These are phyloP conservation scores for Acanthurus lineatus DNA, from an alignment of 2,797 vertebrate genomes.

Conservation along the genomic window DNA sequence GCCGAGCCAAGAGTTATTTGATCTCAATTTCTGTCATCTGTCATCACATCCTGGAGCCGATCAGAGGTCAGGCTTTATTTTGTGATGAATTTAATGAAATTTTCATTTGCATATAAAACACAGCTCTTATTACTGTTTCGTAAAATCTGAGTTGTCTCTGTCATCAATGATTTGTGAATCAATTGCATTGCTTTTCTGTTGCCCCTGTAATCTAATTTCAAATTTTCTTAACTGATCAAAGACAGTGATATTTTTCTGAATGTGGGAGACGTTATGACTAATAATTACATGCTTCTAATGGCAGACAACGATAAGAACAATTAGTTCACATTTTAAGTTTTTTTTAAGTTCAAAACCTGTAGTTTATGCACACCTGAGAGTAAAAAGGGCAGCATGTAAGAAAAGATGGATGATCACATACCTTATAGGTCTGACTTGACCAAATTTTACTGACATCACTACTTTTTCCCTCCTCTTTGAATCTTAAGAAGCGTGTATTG, in stretches of 20 bases:
- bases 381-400: too few relatives aligned
- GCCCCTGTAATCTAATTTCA: background rate
- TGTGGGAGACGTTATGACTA: background rate
- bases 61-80: constrained; percentile 2
- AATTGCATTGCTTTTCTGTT: background rate
- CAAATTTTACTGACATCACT: too few relatives aligned
- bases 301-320: too few relatives aligned
- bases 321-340: too few relatives aligned
- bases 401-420: too few relatives aligned
- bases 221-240: constrained; percentile 15
- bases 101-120: background rate
- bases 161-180: background rate
- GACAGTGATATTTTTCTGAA: constrained; percentile 8
- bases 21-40: constrained; percentile 40
- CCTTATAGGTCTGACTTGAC: too few relatives aligned
- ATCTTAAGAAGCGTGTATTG: too few relatives aligned
- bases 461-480: too few relatives aligned
- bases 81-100: background rate
- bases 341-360: too few relatives aligned
- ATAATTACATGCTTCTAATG: too few relatives aligned
- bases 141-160: background rate
- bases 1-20: background rate
- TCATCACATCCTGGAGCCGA: constrained; percentile 33
- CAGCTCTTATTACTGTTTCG: background rate
- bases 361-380: too few relatives aligned